Evolutionary conservation across 2,797 vertebrate species (phyloP), one percentile per base, ranked within the genome.

Genomic region (Euphonia xanthogaster): DNA sequence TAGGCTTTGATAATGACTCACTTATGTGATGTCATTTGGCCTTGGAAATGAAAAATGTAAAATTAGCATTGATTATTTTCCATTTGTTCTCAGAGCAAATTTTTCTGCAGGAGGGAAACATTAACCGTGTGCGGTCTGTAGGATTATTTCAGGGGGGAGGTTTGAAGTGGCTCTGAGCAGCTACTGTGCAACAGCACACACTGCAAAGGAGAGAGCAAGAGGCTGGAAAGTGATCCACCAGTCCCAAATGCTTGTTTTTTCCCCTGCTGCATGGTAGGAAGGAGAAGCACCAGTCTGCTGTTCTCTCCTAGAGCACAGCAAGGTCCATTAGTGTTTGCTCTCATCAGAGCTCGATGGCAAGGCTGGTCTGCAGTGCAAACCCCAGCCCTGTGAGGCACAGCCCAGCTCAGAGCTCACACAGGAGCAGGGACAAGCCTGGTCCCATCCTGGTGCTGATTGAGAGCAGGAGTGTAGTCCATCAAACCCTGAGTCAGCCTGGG

Each of bases 21-120:
- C 70, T 96, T 94, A 78, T 44, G 77, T 94, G 94, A 95, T 93
- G 94, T 96, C 93, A 92, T 94, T 97, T 94, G 94, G 93, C 92
- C 95, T 94, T 94, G 86, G 93, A 96, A 97, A 95, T 95, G 93
- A 94, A 96, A 96, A 95, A 94, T 93, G 73, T 95, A 92, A 95
- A 96, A 96, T 95, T 96, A 96, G 93, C 91, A 86, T 76, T 84
- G 89, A 90, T 93, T 94, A 94, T 96, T 95, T 97, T 95, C 84
- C 93, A 91, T 93, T 96, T 96, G 91, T 93, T 96, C 94, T 93
- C 61, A 0, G 20, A 90, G 62, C 7, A 25, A 81, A 60, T 74
- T 90, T 94, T 95, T 80, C 75, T 92, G 89, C 72, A 37, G 66
- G 44, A 94, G 55, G 40, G 79, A 88, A 86, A 17, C 55, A 20